These are phyloP conservation scores for Esox lucius DNA, from an alignment of 2,797 vertebrate species.

Conservation along the genomic window DNA sequence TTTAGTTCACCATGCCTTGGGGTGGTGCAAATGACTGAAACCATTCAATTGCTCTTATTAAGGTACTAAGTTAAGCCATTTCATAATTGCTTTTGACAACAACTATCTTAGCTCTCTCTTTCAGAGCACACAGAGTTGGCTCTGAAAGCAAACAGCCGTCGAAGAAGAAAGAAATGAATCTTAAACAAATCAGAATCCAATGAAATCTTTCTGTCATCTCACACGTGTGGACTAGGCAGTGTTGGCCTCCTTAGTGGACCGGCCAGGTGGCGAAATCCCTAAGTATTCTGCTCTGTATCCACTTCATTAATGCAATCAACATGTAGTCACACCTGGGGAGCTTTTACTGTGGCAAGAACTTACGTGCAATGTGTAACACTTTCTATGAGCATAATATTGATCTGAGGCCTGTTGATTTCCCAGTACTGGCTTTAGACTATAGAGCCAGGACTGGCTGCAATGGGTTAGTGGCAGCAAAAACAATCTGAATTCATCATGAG, in stretches of 20 bases:
- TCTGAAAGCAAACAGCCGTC: neutral
- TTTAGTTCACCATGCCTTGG: constrained; percentile 4
- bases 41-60: neutral
- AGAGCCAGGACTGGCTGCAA: neutral
- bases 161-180: neutral
- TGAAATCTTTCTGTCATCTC: neutral
- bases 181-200: neutral
- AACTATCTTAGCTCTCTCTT: neutral
- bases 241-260: neutral
- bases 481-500: too few species aligned
- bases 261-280: neutral
- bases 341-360: constrained; percentile 11
- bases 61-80: neutral
- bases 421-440: constrained; percentile 7
- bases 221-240: neutral
- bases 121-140: neutral
- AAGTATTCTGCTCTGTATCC: neutral
- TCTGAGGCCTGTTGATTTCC: constrained; percentile 30
- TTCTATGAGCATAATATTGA: constrained; percentile 35
- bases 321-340: constrained; percentile 20
- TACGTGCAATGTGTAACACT: constrained; percentile 20
- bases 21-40: neutral
- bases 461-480: too few species aligned
- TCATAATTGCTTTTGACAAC: neutral
- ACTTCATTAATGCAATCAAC: constrained; percentile 25